Evolutionary conservation across 1,140 invertebrate species (phyloP).

Genomic region (Papilio xuthus): DNA sequence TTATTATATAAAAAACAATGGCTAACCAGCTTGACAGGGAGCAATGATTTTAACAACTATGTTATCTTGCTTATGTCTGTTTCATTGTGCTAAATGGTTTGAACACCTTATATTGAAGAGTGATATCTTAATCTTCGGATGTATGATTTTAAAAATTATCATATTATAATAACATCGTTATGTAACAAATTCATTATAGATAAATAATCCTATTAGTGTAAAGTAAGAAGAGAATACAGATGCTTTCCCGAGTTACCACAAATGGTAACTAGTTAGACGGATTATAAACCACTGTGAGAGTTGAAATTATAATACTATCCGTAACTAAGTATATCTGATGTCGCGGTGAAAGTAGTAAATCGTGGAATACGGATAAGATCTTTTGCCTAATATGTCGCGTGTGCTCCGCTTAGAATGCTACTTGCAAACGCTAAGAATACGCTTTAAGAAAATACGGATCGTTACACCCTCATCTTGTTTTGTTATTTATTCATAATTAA

Average conservation of each 20-base stretch:
- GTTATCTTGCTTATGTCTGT: too few relatives aligned
- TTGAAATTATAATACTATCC: constrained; percentile 30
- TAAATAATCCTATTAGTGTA: background rate
- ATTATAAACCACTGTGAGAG: constrained; percentile 34
- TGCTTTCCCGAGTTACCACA: constrained; percentile 7
- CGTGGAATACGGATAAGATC: constrained; percentile 37
- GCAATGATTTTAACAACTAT: background rate
- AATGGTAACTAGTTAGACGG: constrained; percentile 14
- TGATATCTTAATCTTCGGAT: too few relatives aligned
- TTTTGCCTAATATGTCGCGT: constrained; percentile 37
- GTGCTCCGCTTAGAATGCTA: constrained; percentile 29
- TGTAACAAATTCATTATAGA: background rate
- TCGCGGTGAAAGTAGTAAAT: constrained; percentile 36
- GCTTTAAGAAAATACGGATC: background rate
- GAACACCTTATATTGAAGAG: background rate
- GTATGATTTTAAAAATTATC: too few relatives aligned
- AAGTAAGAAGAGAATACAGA: background rate
- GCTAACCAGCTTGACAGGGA: background rate
- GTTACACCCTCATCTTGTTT: background rate
- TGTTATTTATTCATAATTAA: background rate
- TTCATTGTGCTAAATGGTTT: background rate
- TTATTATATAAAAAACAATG: background rate
- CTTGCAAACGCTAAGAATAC: constrained; percentile 19
- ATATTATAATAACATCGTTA: background rate
- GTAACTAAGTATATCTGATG: constrained; percentile 23